These are phyloP conservation scores for Hoplostethus mediterraneus DNA, from an alignment of 2,797 vertebrate genomes.

Conservation along the genomic window DNA sequence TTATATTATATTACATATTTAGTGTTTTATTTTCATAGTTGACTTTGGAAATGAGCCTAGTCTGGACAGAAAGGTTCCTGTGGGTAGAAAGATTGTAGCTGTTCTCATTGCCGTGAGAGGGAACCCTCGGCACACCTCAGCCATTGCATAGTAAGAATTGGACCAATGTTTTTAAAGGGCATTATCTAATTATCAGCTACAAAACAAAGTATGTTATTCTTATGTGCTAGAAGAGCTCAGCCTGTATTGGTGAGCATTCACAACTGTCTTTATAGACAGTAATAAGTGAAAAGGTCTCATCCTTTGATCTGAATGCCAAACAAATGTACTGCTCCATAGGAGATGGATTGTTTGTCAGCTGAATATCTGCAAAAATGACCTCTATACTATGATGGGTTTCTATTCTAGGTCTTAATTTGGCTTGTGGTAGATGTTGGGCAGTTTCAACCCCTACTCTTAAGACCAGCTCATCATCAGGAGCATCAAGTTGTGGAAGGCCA, in stretches of 20 bases:
- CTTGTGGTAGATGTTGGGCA: too few relatives aligned
- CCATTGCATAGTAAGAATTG: background rate
- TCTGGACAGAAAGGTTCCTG: background rate
- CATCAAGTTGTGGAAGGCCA: slow-evolving; percentile 4
- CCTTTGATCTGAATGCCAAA: background rate
- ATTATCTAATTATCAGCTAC: too few relatives aligned
- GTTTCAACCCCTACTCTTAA: background rate
- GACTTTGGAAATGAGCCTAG: background rate
- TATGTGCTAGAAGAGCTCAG: too few relatives aligned
- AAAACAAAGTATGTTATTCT: too few relatives aligned
- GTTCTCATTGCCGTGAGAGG: background rate
- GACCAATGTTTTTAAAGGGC: background rate
- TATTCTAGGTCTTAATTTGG: too few relatives aligned
- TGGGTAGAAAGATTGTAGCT: background rate
- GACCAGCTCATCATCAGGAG: background rate
- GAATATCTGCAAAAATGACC: background rate
- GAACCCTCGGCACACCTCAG: background rate
- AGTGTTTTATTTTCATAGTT: background rate
- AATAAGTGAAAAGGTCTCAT: too few relatives aligned
- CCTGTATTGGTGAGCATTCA: too few relatives aligned
- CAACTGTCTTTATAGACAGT: too few relatives aligned
- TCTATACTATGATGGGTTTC: background rate
- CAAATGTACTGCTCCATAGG: background rate
- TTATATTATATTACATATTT: too few relatives aligned
- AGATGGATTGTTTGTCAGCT: background rate